Evolutionary conservation across 2,113 vertebrate species (phyloP).

Genomic region (Lathamus discolor): DNA sequence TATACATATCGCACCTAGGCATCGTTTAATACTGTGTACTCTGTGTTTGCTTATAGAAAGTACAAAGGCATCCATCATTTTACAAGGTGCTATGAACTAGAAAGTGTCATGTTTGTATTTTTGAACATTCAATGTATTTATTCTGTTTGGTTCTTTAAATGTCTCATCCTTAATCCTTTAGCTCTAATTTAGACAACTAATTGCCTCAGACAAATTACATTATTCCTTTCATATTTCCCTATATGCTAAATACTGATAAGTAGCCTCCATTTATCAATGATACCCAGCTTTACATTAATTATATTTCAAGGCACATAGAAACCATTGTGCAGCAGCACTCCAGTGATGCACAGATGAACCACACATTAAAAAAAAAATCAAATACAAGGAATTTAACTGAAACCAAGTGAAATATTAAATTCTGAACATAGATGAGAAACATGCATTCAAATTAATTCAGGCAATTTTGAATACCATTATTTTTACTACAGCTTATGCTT

Average conservation of each 20-base stretch:
- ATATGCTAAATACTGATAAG: conserved; percentile 61
- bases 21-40: background rate
- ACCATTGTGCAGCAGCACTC: background rate
- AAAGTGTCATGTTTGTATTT: conserved; percentile 6
- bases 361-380: background rate
- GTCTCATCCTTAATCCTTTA: conserved; percentile 53
- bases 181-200: conserved; percentile 63
- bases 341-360: background rate
- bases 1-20: background rate
- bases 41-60: background rate
- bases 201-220: conserved; percentile 58
- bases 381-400: background rate
- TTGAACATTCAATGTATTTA: conserved; percentile 37
- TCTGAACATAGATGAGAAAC: background rate
- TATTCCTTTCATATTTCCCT: conserved; percentile 53
- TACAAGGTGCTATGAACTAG: background rate
- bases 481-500: conserved; percentile 20
- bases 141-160: conserved; percentile 25
- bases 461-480: background rate
- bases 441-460: conserved; percentile 46
- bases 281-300: conserved; percentile 57
- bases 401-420: conserved; percentile 33
- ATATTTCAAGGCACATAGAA: conserved; percentile 25
- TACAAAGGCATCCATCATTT: background rate
- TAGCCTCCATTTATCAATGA: conserved; percentile 63